These are phyloP conservation scores for Xiphorhynchus erythropygius DNA, from an alignment of 2,797 vertebrate species.

Conservation along the genomic window DNA sequence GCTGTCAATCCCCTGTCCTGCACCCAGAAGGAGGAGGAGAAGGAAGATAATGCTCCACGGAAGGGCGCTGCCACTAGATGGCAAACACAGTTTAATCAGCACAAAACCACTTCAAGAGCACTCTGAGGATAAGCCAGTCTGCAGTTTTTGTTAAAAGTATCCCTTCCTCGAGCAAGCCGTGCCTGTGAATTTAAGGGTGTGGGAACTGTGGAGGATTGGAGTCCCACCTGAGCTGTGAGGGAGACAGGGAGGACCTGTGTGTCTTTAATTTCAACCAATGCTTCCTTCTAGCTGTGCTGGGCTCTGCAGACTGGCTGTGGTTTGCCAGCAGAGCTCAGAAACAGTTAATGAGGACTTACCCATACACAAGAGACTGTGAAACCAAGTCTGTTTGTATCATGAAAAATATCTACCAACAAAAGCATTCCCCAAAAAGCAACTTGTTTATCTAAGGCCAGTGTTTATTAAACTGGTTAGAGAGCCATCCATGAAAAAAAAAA, in stretches of 20 bases:
- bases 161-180: not conserved
- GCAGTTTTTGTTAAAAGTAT: not conserved
- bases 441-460: not conserved
- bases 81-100: constrained; percentile 67
- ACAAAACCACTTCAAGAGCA: not conserved
- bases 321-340: not conserved
- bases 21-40: not conserved
- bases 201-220: not conserved
- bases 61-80: constrained; percentile 73
- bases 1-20: not conserved
- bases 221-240: not conserved
- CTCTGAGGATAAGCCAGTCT: not conserved
- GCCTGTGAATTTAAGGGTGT: not conserved
- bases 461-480: not conserved
- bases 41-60: not conserved
- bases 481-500: not conserved
- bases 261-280: not conserved
- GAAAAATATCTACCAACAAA: not conserved
- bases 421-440: not conserved
- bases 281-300: not conserved
- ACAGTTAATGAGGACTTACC: not conserved
- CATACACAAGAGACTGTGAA: not conserved
- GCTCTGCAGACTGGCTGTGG: not conserved
- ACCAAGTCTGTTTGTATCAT: not conserved
- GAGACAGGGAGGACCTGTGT: not conserved